These are phyloP conservation scores for Amazona vittata DNA, from an alignment of 2,113 vertebrate species.

Conservation along the genomic window DNA sequence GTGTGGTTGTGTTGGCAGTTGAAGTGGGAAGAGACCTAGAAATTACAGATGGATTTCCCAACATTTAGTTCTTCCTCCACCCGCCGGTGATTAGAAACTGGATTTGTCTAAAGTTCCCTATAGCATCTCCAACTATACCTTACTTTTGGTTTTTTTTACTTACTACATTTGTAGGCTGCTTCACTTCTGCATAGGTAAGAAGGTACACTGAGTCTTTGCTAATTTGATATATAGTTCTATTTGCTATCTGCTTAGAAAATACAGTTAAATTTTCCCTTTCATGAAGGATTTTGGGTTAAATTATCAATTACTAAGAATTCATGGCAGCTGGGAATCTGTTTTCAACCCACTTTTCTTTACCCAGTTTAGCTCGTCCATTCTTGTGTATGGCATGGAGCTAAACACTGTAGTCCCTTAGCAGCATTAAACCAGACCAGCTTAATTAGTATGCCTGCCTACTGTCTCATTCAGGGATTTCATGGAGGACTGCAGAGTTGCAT, in stretches of 20 bases:
- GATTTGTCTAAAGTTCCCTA: background rate
- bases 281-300: background rate
- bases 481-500: background rate
- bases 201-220: background rate
- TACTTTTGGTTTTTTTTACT: background rate
- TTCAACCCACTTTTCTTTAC: background rate
- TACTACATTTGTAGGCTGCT: background rate
- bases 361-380: background rate
- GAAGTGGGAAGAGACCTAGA: background rate
- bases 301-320: background rate
- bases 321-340: background rate
- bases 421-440: background rate
- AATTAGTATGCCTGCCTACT: background rate
- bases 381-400: background rate
- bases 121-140: background rate
- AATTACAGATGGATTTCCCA: background rate
- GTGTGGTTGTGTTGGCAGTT: background rate
- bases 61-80: background rate
- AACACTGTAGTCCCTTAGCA: background rate
- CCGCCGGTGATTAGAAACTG: background rate
- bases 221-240: background rate
- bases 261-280: background rate
- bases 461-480: background rate
- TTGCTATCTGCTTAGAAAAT: background rate
- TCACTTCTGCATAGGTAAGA: background rate